Percentiles rank a stretch among this genome's conserved stretches.
Conservation (phyloP, 2,113 vertebrate genomes). For the Heteronetta atricapilla region DNA sequence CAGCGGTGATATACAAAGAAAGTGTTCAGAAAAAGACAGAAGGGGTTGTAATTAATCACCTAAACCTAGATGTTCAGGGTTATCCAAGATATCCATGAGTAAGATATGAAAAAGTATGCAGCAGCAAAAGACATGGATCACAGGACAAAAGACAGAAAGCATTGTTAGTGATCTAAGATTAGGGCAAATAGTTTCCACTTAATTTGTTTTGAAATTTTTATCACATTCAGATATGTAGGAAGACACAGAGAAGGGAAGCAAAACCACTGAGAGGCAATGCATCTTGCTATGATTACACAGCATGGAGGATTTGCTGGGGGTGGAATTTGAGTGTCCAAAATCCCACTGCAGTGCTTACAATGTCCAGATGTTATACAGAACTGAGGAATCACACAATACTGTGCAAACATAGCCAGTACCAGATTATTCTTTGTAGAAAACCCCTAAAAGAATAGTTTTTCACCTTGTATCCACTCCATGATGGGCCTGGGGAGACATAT, state of each 20-base stretch:
- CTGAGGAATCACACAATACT: background rate
- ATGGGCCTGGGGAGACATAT: background rate
- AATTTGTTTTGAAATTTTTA: background rate
- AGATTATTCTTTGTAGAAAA: background rate
- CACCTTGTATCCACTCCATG: background rate
- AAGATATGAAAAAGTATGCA: background rate
- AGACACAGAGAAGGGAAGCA: background rate
- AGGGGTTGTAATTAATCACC: background rate
- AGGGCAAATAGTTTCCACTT: background rate
- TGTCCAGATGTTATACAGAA: background rate
- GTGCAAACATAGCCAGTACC: background rate
- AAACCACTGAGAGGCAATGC: background rate
- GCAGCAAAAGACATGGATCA: background rate
- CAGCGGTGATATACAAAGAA: rapidly evolving
- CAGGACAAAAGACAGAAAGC: background rate
- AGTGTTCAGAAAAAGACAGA: background rate
- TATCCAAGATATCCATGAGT: background rate
- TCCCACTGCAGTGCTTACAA: background rate
- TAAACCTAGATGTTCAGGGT: background rate
- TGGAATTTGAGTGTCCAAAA: background rate
- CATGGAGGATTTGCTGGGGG: background rate
- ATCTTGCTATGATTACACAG: background rate
- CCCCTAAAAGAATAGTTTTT: background rate
- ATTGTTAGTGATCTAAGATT: background rate
- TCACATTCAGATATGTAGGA: background rate